Evolutionary conservation across 1,140 invertebrate genomes (phyloP).

Genomic region (Berghia stephanieae): DNA sequence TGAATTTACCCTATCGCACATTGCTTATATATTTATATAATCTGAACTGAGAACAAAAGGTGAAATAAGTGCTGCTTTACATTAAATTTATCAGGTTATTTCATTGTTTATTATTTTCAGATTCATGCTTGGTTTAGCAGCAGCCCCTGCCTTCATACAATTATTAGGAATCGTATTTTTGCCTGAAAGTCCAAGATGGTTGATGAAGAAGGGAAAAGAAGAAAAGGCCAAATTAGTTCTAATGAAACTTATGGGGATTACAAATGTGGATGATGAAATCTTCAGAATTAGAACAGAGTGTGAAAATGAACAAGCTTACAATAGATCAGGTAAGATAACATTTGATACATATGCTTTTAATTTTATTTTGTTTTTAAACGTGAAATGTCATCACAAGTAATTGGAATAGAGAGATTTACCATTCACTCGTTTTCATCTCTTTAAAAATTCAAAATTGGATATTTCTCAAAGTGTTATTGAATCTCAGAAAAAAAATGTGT

Average conservation of each 20-base stretch:
- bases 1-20: too few species aligned
- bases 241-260: conserved; percentile 44
- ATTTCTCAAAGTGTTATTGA: too few species aligned
- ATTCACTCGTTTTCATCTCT: too few species aligned
- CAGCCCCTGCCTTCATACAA: conserved; percentile 53
- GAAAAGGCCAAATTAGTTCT: conserved; percentile 46
- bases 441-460: too few species aligned
- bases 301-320: not conserved
- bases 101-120: conserved; percentile 29
- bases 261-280: conserved; percentile 51
- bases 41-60: too few species aligned
- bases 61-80: not conserved
- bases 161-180: conserved; percentile 58
- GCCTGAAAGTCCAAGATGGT: conserved; percentile 54
- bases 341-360: too few species aligned
- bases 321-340: not conserved
- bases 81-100: not conserved
- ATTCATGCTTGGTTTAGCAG: conserved; percentile 60
- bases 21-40: too few species aligned
- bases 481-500: too few species aligned
- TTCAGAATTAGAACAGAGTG: conserved; percentile 42
- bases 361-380: too few species aligned
- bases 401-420: too few species aligned
- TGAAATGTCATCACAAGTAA: too few species aligned
- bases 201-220: conserved; percentile 47